These are phyloP conservation scores for Ailuropoda melanoleuca DNA, from an alignment of 2,113 vertebrate species.

Conservation along the genomic window DNA sequence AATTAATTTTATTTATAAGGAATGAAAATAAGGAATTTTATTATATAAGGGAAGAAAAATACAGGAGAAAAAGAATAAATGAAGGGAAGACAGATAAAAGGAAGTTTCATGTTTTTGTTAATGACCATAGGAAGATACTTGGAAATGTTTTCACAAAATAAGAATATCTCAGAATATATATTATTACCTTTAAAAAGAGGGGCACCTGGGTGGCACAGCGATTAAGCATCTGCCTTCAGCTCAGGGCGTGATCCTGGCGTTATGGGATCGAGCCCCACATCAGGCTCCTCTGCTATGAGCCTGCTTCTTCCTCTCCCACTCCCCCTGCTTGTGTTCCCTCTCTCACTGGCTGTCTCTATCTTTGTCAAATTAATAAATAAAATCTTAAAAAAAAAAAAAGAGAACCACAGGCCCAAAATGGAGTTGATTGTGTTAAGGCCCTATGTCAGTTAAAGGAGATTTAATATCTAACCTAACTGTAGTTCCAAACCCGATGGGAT, in stretches of 20 bases:
- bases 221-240: too few species aligned
- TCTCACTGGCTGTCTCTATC: too few species aligned
- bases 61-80: neutral
- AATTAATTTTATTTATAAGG: neutral
- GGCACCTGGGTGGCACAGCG: too few species aligned
- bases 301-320: too few species aligned
- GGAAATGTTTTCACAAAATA: neutral
- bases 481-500: neutral
- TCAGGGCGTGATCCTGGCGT: too few species aligned
- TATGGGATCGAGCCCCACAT: too few species aligned
- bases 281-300: too few species aligned
- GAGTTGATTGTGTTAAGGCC: neutral
- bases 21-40: neutral
- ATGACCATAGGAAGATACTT: neutral
- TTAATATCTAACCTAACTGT: neutral
- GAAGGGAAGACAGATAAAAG: neutral
- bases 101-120: neutral
- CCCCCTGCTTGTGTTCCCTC: too few species aligned
- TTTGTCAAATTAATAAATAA: too few species aligned
- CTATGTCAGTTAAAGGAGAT: neutral
- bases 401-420: neutral
- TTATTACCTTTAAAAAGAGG: neutral
- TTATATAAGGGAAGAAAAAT: neutral
- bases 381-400: neutral
- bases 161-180: neutral